Conservation (phyloP, 2,888 invertebrate species). For the Parelbella ahira region DNA sequence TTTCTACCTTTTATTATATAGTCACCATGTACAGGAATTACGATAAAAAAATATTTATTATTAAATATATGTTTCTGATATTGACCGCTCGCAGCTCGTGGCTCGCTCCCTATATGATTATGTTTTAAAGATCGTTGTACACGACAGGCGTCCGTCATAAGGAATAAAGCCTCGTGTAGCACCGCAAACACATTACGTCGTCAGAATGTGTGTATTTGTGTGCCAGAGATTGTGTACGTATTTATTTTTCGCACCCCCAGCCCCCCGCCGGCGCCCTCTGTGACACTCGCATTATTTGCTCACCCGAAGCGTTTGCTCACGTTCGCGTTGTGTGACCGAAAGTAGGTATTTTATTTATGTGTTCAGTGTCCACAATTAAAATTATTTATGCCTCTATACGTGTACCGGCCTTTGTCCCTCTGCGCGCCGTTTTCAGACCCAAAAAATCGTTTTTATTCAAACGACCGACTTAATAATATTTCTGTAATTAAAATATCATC, state of each 20-base stretch:
- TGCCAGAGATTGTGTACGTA: slow-evolving; percentile 66
- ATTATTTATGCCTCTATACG: slow-evolving; percentile 71
- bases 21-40: too few species aligned
- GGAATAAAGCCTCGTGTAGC: slow-evolving; percentile 48
- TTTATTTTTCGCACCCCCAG: slow-evolving; percentile 57
- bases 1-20: too few species aligned
- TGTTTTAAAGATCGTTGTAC: slow-evolving; percentile 32
- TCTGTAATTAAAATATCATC: slow-evolving; percentile 73
- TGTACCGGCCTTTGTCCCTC: slow-evolving; percentile 57
- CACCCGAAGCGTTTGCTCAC: slow-evolving; percentile 57
- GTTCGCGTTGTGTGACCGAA: slow-evolving; percentile 32
- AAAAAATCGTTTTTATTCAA: slow-evolving; percentile 70
- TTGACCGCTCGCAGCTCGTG: neutral
- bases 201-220: slow-evolving; percentile 64
- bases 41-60: too few species aligned
- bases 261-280: slow-evolving; percentile 34
- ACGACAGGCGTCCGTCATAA: slow-evolving; percentile 45
- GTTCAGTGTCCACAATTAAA: slow-evolving; percentile 64
- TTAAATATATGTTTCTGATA: too few species aligned
- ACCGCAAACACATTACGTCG: slow-evolving; percentile 72
- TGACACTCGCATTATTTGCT: slow-evolving; percentile 42
- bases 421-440: slow-evolving; percentile 42
- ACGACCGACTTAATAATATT: slow-evolving; percentile 70
- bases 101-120: slow-evolving; percentile 5
- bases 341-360: slow-evolving; percentile 60